Conservation (phyloP, 2,113 vertebrate genomes). For the Anhinga anhinga region DNA sequence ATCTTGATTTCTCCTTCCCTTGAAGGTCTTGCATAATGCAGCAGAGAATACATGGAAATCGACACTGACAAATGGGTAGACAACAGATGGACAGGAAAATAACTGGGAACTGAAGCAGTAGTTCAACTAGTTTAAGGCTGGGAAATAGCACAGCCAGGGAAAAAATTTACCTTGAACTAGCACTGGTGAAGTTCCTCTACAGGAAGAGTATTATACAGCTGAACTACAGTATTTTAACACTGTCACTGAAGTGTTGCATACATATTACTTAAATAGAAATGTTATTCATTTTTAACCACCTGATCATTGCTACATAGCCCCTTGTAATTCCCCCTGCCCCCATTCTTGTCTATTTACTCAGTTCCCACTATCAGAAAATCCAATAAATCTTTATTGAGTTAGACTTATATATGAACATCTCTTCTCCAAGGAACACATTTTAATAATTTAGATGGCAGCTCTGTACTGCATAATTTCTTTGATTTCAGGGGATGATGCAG, state of each 20-base stretch:
- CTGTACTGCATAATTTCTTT: slow-evolving; percentile 19
- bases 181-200: background rate
- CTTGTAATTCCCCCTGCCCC: background rate
- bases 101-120: background rate
- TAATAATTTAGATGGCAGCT: slow-evolving; percentile 40
- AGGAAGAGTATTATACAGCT: background rate
- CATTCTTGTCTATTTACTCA: background rate
- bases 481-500: slow-evolving; percentile 11
- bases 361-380: slow-evolving; percentile 24
- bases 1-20: background rate
- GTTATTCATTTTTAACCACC: background rate
- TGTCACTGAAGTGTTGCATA: background rate
- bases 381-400: slow-evolving; percentile 24
- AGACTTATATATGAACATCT: background rate
- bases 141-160: background rate
- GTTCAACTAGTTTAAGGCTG: background rate
- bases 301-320: background rate
- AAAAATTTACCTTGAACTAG: background rate
- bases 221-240: background rate
- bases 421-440: slow-evolving; percentile 33
- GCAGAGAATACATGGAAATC: background rate
- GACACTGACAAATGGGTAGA: background rate
- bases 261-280: background rate
- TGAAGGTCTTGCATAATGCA: background rate
- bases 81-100: background rate